Percentiles rank a stretch among this genome's conserved stretches.
Conservation (phyloP, 2,113 vertebrate species). For the Climacteris rufus region DNA sequence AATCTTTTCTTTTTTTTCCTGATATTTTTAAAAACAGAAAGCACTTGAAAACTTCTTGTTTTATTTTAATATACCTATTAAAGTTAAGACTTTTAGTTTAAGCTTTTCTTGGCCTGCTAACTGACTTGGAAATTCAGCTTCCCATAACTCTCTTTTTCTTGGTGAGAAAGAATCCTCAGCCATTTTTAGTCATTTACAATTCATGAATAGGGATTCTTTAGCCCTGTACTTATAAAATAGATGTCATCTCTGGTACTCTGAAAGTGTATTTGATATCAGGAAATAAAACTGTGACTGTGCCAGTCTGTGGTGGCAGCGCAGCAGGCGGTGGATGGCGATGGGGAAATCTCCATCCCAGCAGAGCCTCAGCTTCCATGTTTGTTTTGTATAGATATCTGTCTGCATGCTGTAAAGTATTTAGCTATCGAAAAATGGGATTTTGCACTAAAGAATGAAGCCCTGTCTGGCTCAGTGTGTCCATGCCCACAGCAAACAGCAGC, state of each 20-base stretch:
- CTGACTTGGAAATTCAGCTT: background rate
- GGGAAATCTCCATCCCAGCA: background rate
- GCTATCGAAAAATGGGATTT: background rate
- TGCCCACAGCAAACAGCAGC: background rate
- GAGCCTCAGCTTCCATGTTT: background rate
- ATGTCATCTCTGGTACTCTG: background rate
- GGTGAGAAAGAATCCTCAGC: background rate
- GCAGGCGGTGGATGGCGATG: background rate
- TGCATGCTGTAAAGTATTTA: background rate
- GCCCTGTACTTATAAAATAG: background rate
- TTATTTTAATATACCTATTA: background rate
- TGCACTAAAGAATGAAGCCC: background rate
- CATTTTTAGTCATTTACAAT: background rate
- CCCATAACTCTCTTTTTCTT: background rate
- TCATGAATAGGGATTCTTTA: background rate
- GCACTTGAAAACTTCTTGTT: background rate
- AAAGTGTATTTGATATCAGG: background rate
- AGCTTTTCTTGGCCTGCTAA: background rate
- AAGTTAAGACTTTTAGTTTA: background rate
- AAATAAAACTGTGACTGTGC: background rate
- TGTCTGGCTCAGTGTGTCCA: background rate
- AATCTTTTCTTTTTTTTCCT: background rate
- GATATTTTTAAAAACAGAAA: background rate
- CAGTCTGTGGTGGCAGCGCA: too few relatives aligned
- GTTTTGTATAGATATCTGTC: background rate